phyloP scores from a whole-genome alignment of 2,888 invertebrate genomes.

The Mactromeris polynyma region DNA sequence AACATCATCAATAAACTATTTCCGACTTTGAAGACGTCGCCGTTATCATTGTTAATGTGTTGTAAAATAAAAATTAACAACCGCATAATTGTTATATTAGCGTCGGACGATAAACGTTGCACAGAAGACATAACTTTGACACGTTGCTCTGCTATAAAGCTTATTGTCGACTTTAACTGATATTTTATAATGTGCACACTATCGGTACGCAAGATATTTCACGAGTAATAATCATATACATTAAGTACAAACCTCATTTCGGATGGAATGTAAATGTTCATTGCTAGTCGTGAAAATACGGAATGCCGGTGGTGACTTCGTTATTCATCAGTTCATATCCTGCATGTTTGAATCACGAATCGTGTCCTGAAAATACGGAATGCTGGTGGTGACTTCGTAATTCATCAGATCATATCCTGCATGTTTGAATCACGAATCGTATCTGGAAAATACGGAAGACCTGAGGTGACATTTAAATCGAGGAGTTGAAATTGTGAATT shows the following conservation, averaged over 20 bases:
- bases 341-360: too few relatives aligned
- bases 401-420: too few relatives aligned
- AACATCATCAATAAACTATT: neutral
- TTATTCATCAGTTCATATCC: too few relatives aligned
- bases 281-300: too few relatives aligned
- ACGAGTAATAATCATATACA: neutral
- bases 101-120: neutral
- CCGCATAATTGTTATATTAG: conserved; percentile 2
- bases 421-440: too few relatives aligned
- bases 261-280: too few relatives aligned
- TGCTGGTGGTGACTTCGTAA: too few relatives aligned
- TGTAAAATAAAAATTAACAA: neutral
- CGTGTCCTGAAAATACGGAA: too few relatives aligned
- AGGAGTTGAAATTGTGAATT: too few relatives aligned
- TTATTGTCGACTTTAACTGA: neutral
- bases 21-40: neutral
- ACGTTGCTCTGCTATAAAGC: neutral
- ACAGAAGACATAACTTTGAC: neutral
- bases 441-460: too few relatives aligned
- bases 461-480: too few relatives aligned
- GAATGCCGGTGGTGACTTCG: too few relatives aligned
- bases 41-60: neutral
- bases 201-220: neutral
- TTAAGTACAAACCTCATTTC: neutral
- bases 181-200: neutral